Base-by-base conservation (phyloP, 2,888 invertebrate species). In the Dermolepida albohirtum region DNA sequence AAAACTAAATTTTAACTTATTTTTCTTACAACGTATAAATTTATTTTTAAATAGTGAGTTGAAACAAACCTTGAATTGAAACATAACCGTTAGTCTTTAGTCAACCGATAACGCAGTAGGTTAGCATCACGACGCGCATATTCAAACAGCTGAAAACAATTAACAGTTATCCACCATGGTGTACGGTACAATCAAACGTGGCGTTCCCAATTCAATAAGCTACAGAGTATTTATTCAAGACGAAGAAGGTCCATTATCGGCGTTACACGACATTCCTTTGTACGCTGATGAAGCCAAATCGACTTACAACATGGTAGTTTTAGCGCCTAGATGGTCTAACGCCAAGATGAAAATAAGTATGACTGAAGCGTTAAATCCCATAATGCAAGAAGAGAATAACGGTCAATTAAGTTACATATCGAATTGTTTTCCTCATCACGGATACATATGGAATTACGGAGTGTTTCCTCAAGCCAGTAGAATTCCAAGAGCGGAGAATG, bases 381-480 rank as follows among this genome's bases (percentile, higher is more conserved):
- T 99, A 80, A 97, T 96, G 83, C 99, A 99, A 86, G 99, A 99
- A 85, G 89, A 95, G 17, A 99, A 99, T 86, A 98, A 98, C 82
- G 98, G 96, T 64, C 93, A 94, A 80, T 87, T 98, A 65, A 90
- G 99, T 66, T 99, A 89, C 86, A 98, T 99, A 4, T 90, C 95
- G 74, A 99, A 99, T 85, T 95, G 96, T 82, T 99, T 99, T 83
- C 99, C 99, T 62, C 98, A 99, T 85, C 96, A 96, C 83, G 99
- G 99, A 11, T 98, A 99, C 85, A 98, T 99, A 81, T 99, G 99
- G 99, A 99, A 99, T 86, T 99, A 99, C 84, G 99, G 99, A 72
- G 98, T 98, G 54, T 84, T 99, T 73, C 99, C 99, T 14, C 99
- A 98, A 89, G 99, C 99, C 0, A 99, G 98, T 98, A 99, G 99